Percentiles rank a stretch among this genome's conserved stretches.
Conservation (phyloP, 2,113 vertebrate genomes). For the Arizona elegans region DNA sequence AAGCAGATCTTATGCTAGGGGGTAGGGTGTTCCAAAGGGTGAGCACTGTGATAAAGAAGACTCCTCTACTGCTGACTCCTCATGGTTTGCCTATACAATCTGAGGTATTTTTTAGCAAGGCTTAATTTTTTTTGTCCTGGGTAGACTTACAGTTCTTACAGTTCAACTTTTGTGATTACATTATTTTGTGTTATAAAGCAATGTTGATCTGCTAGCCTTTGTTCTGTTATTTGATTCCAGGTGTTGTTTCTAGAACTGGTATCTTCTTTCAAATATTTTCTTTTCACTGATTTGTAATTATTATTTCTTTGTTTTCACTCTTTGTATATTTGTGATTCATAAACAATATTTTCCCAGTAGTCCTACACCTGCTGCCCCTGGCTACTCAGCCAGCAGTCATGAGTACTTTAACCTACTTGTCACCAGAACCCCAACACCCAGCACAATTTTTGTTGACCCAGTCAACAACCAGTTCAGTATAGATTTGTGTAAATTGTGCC, state of each 20-base stretch:
- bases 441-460: neutral
- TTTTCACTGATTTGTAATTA: neutral
- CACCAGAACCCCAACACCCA: neutral
- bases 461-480: neutral
- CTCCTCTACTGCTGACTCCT: too few relatives aligned
- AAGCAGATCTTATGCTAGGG: too few relatives aligned
- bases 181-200: too few relatives aligned
- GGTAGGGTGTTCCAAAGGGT: too few relatives aligned
- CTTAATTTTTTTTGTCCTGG: too few relatives aligned
- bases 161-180: too few relatives aligned
- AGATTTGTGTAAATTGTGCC: neutral
- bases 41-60: too few relatives aligned
- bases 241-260: neutral
- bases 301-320: neutral
- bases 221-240: too few relatives aligned
- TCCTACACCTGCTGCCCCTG: neutral
- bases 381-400: neutral
- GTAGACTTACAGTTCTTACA: too few relatives aligned
- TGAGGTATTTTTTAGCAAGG: too few relatives aligned
- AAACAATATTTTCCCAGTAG: neutral
- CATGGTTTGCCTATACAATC: too few relatives aligned
- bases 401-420: neutral
- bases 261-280: neutral
- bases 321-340: neutral
- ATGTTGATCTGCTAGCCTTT: too few relatives aligned